A percentile compares a stretch with the other conserved stretches of the same genome.
These are phyloP conservation scores for Acrossocheilus wenchowensis DNA, from an alignment of 2,797 vertebrate genomes.

Conservation along the genomic window DNA sequence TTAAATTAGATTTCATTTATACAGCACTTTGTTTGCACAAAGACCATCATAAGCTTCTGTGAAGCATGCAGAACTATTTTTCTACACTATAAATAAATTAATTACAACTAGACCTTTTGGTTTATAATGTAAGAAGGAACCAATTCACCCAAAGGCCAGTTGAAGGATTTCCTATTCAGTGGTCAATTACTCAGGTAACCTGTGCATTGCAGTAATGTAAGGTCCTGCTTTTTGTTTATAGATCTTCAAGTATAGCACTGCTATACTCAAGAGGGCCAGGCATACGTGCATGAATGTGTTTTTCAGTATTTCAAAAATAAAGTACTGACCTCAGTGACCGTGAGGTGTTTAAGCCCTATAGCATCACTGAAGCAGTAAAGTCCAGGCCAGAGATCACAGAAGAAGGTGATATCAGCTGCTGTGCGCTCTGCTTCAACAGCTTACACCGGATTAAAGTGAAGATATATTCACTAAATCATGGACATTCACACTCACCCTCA, in stretches of 20 bases:
- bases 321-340: slow-evolving; percentile 3
- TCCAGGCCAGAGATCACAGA: background rate
- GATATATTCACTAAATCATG: background rate
- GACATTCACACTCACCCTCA: background rate
- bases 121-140: background rate
- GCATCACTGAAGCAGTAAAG: slow-evolving; percentile 8
- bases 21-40: background rate
- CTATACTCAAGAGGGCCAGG: background rate
- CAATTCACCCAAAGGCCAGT: background rate
- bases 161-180: background rate
- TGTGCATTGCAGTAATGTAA: background rate
- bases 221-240: background rate
- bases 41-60: background rate
- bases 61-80: background rate
- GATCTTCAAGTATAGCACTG: background rate
- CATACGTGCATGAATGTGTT: slow-evolving; percentile 14
- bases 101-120: background rate
- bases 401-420: slow-evolving; percentile 9
- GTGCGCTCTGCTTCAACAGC: background rate
- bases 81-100: background rate
- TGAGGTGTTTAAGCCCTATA: background rate
- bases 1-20: background rate
- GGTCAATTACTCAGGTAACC: background rate
- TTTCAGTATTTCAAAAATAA: slow-evolving; percentile 20
- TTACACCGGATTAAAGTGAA: background rate